Evolutionary conservation across 2,797 vertebrate genomes (phyloP), one percentile per base, ranked within the genome.

Genomic region (Scolopax bukidnonensis): DNA sequence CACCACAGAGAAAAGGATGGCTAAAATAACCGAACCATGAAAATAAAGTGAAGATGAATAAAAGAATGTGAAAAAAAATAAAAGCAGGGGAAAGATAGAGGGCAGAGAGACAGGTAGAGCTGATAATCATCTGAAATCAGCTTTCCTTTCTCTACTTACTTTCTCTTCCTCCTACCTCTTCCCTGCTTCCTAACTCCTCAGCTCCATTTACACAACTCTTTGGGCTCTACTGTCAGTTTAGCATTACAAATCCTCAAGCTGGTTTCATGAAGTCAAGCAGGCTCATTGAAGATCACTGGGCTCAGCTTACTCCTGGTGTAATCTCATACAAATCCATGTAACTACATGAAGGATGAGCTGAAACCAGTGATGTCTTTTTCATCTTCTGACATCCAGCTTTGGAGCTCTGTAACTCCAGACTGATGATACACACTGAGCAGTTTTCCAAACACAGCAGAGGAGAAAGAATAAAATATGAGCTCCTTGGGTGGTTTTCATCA

Each of bases 401-500:
- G 86, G 84, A 96, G 76, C 38, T 87, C 27, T 92, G 64, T 92
- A 94, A 92, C 61, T 95, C 85, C 89, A 95, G 94, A 96, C 84
- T 96, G 96, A 97, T 95, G 95, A 89, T 75, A 59, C 70, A 76
- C 41, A 59, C 81, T 75, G 88, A 97, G 97, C 53, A 83, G 67
- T 93, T 97, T 96, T 97, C 86, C 15, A 54, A 79, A 92, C 48
- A 79, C 28, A 82, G 91, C 67, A 73, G 48, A 86, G 75, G 54
- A 93, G 67, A 80, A 90, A 56, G 57, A 76, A 95, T 54, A 96
- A 97, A 96, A 96, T 96, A 97, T 43, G 79, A 94, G 92, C 88
- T 96, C 88, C 73, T 93, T 89, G 78, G 86, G 96, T 92, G 88
- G 43, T 95, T 97, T 98, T 96, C 95, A 96, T 98, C 96, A 95